Base-by-base conservation (phyloP, 2,888 invertebrate species). In the Phyto melanocephala region DNA sequence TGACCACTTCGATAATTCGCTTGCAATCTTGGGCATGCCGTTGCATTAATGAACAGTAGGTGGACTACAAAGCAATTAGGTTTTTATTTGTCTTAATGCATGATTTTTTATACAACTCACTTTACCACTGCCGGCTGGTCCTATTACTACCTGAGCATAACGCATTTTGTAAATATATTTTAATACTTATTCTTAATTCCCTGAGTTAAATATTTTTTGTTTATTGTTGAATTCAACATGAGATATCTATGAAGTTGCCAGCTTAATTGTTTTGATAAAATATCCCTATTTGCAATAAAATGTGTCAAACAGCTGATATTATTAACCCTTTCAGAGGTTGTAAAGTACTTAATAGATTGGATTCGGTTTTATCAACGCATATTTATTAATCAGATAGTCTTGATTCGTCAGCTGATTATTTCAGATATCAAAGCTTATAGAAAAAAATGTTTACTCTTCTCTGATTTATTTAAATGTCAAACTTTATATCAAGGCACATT, bases 121-220 rank as follows among this genome's bases (percentile, higher is more conserved):
- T 94, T 99, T 99, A 79, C 99, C 99, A 91, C 97, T 96, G 1
- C 99, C 99, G 0, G 99, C 99, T 33, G 99, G 99, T 0, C 99
- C 99, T 88, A 99, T 96, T 1, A 99, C 96, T 84, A 99, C 92
- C 89, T 99, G 99, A 15, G 97, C 99, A 89, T 97, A 99, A 50
- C 97, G 93, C 97, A 97, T 97, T 85, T 87, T 78, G 4, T 40
- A 24, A 15, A 15, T 8, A 42, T 45, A 17, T 54, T 10, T 24
- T 54, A 40, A 33, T 35, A 67, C 58, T 40, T 62, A 24, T 2
- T 24, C 22, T n/a, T 13, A n/a, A 13, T 40, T 40, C 2, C 1
- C 4, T 11, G n/a, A 2, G 20, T 15, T 45, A 7, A 67, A 24
- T 50, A 50, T 33, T n/a, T 54, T 56, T 33, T 42, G 35, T 60